phyloP scores from a whole-genome alignment of 2,888 invertebrate species.

The Ophion ventricosus region DNA sequence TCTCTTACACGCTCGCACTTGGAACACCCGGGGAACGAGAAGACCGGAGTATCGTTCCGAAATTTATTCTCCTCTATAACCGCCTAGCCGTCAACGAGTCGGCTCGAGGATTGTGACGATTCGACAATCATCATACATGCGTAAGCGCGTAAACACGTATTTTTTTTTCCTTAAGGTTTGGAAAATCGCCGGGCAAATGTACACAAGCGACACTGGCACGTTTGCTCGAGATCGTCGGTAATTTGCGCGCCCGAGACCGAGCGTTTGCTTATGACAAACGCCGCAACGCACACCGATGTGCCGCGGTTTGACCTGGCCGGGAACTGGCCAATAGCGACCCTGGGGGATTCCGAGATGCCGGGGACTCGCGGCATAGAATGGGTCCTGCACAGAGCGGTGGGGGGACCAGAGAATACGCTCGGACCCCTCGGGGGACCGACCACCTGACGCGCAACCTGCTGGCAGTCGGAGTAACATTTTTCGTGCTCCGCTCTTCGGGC shows the following conservation, averaged over 20 bases:
- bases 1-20: background rate
- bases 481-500: background rate
- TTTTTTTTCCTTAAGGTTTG: background rate
- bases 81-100: background rate
- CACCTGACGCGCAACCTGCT: slow-evolving; percentile 78
- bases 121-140: background rate
- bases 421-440: slow-evolving; percentile 61
- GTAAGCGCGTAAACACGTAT: background rate
- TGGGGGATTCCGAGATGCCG: slow-evolving; percentile 69
- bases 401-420: slow-evolving; percentile 14
- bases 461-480: slow-evolving; percentile 67
- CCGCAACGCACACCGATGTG: slow-evolving; percentile 71
- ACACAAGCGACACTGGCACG: background rate
- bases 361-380: slow-evolving; percentile 47
- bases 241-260: background rate
- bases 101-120: background rate
- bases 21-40: background rate
- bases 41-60: background rate
- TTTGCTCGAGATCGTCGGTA: slow-evolving; percentile 13
- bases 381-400: background rate
- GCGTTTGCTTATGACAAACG: slow-evolving; percentile 57
- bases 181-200: background rate
- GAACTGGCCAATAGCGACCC: slow-evolving; percentile 75
- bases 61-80: background rate
- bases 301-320: slow-evolving; percentile 78